Base-by-base conservation (phyloP, 2,113 vertebrate genomes). In the Chinchilla lanigera region DNA sequence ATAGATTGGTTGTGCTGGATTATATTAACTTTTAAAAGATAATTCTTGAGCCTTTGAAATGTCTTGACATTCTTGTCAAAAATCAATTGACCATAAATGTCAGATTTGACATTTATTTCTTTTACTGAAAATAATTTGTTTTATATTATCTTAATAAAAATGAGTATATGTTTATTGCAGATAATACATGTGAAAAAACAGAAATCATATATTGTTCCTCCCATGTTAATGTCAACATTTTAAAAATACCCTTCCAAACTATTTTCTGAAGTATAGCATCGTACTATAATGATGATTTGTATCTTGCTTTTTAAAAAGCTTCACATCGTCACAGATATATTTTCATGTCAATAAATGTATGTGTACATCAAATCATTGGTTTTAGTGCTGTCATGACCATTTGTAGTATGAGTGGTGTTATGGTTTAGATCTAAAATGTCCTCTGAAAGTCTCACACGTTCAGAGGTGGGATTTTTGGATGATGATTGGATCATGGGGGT, bases 101-200 rank as follows among this genome's bases (percentile, higher is more conserved):
- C 33, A 92, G 20, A 16, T 69, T 89, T 96, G 78, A 52, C 11
- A 58, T 95, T 98, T 44, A 89, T 19, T 92, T 92, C 52, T 84
- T 92, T 86, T 41, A 93, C 83, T 95, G 20, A 86, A 93, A 96
- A 93, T 65, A 19, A 71, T 89, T 80, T 81, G 19, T 93, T 93
- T 89, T 69, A 11, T 75, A 26, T 95, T 91, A 95, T 86, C 78
- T 83, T 73, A 92, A 67, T 69, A 84, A 85, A 90, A 95, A 44
- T 61, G 89, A 93, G 63, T 67, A 77, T 69, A 87, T 87, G 12
- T 86, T 95, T 41, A 93, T 54, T 92, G 63, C 58, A 90, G 77
- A 94, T 97, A 94, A 94, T 90, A 69, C 14, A 94, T 85, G 44
- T 75, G 95, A 82, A 94, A 85, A 97, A 96, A 65, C 33, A 73